Percentiles rank a stretch among this genome's conserved stretches.
Evolutionary conservation across 2,888 invertebrate genomes (phyloP).

Genomic region (Xylophagus ater): DNA sequence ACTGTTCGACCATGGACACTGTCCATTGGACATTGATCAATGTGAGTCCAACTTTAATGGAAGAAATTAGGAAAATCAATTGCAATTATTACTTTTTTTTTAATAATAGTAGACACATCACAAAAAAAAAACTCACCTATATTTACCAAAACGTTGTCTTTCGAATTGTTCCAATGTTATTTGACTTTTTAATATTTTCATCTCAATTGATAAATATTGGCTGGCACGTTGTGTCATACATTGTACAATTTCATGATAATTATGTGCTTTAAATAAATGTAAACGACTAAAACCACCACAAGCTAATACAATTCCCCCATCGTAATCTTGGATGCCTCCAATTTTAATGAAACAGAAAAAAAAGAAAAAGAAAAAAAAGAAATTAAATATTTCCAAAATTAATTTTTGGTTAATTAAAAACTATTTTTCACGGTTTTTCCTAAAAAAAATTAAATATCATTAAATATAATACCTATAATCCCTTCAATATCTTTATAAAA

Average conservation of each 20-base stretch:
- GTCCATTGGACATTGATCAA: no score
- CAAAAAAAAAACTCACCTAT: slow-evolving; percentile 48
- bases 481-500: slow-evolving; percentile 78
- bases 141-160: slow-evolving; percentile 81
- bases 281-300: slow-evolving; percentile 84
- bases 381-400: slow-evolving; percentile 11
- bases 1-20: no score
- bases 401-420: no score
- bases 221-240: slow-evolving; percentile 75
- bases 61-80: no score
- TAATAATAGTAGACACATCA: no score
- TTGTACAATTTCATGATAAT: slow-evolving; percentile 76
- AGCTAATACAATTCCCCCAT: slow-evolving; percentile 87
- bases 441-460: not conserved
- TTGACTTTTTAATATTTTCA: slow-evolving; percentile 72
- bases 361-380: slow-evolving; percentile 12
- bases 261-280: slow-evolving; percentile 78
- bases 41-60: no score
- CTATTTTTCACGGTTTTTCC: no score
- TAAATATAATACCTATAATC: slow-evolving; percentile 42
- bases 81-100: no score
- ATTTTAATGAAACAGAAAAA: not conserved
- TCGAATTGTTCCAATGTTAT: slow-evolving; percentile 81
- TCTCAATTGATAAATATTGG: slow-evolving; percentile 66
- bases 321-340: slow-evolving; percentile 68